phyloP scores from a whole-genome alignment of 2,888 invertebrate species.

The Notocelia uddmanniana region DNA sequence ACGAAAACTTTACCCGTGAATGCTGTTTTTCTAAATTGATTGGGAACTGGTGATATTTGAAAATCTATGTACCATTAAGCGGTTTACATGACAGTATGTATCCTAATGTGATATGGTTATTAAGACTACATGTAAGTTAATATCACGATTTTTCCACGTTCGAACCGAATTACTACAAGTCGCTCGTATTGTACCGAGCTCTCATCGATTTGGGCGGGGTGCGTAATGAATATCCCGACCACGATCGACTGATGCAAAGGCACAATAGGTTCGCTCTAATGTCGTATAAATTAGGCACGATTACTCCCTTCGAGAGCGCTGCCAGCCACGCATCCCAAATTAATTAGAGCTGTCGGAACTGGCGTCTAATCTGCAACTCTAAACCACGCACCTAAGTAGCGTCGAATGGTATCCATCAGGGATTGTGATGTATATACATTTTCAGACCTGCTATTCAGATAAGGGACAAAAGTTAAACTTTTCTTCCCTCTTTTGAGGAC shows the following conservation, averaged over 20 bases:
- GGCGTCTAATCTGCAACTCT: constrained; percentile 26
- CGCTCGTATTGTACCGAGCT: constrained; percentile 20
- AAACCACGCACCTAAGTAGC: neutral
- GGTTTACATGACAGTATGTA: neutral
- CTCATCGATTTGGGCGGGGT: constrained; percentile 25
- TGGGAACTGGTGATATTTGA: neutral
- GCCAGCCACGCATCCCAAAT: constrained; percentile 39
- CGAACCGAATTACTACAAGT: neutral
- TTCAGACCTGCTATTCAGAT: too few relatives aligned
- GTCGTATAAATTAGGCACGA: constrained; percentile 52
- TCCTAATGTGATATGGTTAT: constrained; percentile 18
- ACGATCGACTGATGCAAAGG: constrained; percentile 47
- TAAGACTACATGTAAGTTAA: constrained; percentile 8
- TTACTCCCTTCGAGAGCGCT: constrained; percentile 36
- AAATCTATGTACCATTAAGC: neutral
- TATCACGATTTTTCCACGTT: constrained; percentile 1
- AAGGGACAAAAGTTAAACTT: too few relatives aligned
- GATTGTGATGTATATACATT: neutral
- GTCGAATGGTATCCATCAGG: constrained; percentile 5
- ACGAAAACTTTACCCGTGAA: neutral
- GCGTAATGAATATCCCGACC: constrained; percentile 35
- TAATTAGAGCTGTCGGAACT: constrained; percentile 25
- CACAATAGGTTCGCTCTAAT: constrained; percentile 49
- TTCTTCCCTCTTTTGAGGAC: too few relatives aligned
- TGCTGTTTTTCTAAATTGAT: neutral